Evolutionary conservation across 2,113 vertebrate genomes (phyloP), one percentile per base, ranked within the genome.

Genomic region (Crotalus helleri): DNA sequence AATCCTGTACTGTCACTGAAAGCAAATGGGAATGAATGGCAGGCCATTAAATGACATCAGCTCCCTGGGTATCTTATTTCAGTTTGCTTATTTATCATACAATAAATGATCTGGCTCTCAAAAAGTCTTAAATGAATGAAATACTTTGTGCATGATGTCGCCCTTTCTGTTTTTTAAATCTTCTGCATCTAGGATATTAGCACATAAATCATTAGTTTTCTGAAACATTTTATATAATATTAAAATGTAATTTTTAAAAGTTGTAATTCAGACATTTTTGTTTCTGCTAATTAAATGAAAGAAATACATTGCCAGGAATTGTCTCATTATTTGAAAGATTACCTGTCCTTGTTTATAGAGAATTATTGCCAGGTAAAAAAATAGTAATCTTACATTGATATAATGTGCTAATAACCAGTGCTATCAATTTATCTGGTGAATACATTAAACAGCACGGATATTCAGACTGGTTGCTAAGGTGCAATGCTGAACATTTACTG

Each of bases 391-490:
- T 93, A 85, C 90, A 0, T 0, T 91, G 88, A 74, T 44, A 90
- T 81, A 46, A 89, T 0, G 11, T 23, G 10, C 54, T 94, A 91
- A 87, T 81, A 88, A 0, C 0, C 4, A 91, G 85, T 53, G 8
- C 13, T 0, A 0, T 95, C 94, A 51, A 33, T 0, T 0, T 94
- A 95, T 92, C 94, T 95, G 88, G 61, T 1, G 92, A 92, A 19
- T 6, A 89, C 89, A 54, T 96, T 29, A 91, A 96, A 64, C 57
- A 85, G 95, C 0, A 2, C 19, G 0, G 1, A 94, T 91, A 58
- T 95, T 95, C 96, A 92, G 93, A 61, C 93, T 96, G 93, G 44
- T 91, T 17, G 1, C 93, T 94, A 90, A 95, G 95, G 74, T 81
- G 17, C 33, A 81, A 21, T 21, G 17, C 7, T 81, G 69, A 33